These are phyloP conservation scores for Mayetiola destructor DNA, from an alignment of 2,888 invertebrate genomes.

Conservation along the genomic window DNA sequence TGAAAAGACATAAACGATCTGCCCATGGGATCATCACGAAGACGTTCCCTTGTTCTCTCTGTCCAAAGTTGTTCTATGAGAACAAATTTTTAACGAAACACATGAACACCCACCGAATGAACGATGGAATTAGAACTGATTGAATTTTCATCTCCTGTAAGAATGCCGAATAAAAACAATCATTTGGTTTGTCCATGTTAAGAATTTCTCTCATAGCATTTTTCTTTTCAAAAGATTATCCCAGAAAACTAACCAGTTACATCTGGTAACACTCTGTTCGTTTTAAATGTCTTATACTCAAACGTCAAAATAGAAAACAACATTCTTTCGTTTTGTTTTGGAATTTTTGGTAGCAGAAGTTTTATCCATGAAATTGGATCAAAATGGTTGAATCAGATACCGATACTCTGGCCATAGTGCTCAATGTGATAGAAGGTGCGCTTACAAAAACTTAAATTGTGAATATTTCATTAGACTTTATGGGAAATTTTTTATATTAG, in stretches of 20 bases:
- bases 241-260: no score
- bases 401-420: background rate
- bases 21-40: background rate
- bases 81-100: slow-evolving; percentile 2
- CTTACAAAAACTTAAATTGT: background rate
- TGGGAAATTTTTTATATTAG: background rate
- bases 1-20: background rate
- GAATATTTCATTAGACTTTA: background rate
- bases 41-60: background rate
- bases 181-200: no score
- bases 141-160: no score
- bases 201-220: no score
- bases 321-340: background rate
- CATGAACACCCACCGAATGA: background rate
- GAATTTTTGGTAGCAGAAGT: background rate
- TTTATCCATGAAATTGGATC: background rate
- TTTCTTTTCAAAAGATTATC: no score
- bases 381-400: background rate
- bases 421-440: slow-evolving; percentile 4
- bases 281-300: no score
- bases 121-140: no score
- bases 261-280: no score
- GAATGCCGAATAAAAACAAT: no score
- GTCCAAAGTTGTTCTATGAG: background rate
- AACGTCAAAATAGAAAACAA: slow-evolving; percentile 2